Evolutionary conservation across 2,888 invertebrate genomes (phyloP), one percentile per base, ranked within the genome.

Genomic region (Ephialtes manifestator): DNA sequence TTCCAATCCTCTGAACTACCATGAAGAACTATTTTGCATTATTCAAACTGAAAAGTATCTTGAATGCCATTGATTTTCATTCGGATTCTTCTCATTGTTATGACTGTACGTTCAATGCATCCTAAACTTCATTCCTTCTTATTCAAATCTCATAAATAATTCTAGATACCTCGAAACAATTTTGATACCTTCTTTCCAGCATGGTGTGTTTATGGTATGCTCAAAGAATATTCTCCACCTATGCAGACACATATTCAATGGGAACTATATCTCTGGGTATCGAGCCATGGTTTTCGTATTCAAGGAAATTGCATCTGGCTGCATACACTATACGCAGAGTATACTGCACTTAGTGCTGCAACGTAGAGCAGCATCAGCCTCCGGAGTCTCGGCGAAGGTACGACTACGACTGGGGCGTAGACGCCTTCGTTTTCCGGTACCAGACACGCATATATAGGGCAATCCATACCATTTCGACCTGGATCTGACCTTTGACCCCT

Each of bases 301-400:
- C 84, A 75, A 81, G 82, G 77, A 76, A 82, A 82, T 81, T 86
- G 76, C 82, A 84, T 84, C 72, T 63, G 70, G 76, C 39, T 71
- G 72, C 80, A 84, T 65, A 74, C 39, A 10, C 63, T 28, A 51
- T 20, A 24, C 51, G 20, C 7, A 58, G 58, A 53, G 70, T 35
- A 68, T 28, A 51, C 13, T 53, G 58, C 72, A 55, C 43, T 72
- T 72, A 72, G 58, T 43, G 58, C n/a, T 53, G 53, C 71, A 46
- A 43, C 39, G 28, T 20, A 39, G 7, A 39, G 10, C 0, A 10
- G 39, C 39, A 39, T 39, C 10, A 58, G 13, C 65, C 35, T 8
- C 5, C 46, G 20, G 39, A 55, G 55, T 72, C 15, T 53, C 18
- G 39, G 68, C 60, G 67, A 35, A 79, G 68, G 67, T 60, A 39